Evolutionary conservation across 2,113 vertebrate genomes (phyloP), one percentile per base, ranked within the genome.

Genomic region (Anolis sagrei): DNA sequence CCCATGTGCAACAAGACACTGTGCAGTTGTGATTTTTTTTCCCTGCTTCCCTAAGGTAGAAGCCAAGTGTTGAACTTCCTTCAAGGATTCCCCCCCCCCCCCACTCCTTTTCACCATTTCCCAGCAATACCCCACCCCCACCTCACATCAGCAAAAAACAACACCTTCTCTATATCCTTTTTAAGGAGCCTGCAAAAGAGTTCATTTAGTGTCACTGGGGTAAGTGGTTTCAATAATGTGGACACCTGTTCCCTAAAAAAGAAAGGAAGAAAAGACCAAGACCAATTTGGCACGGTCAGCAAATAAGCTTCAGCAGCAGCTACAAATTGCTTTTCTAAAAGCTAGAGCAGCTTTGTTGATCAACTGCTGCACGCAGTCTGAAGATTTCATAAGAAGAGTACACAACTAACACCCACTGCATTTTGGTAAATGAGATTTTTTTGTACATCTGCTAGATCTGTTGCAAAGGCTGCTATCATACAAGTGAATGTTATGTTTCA

Each of bases 291-390:
- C 92, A 93, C 54, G 2, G 91, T 90, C 89, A 36, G 1, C 87
- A 86, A 87, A 90, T 0, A 93, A 91, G 92, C 84, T 83, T 83
- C 72, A 90, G 90, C 86, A 90, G 92, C 86, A 90, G 93, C 82
- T 92, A 92, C 88, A 94, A 94, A 95, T 93, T 94, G 93, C 91
- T 94, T 94, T 93, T 90, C 92, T 92, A 93, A 94, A 94, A 94
- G 92, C 91, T 91, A 91, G 92, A 95, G 93, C 89, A 93, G 91
- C 93, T 94, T 95, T 95, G 94, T 95, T 94, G 93, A 93, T 92
- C 93, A 94, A 95, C 88, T 93, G 90, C 89, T 92, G 87, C 89
- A 92, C 88, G 90, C 91, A 94, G 91, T 91, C 92, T 91, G 88
- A 92, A 93, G 91, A 93, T 93, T 93, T 93, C 94, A 92, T 81